Evolutionary conservation across 1,140 invertebrate genomes (phyloP), one percentile per base, ranked within the genome.

Genomic region (Drosophila parabipectinata): DNA sequence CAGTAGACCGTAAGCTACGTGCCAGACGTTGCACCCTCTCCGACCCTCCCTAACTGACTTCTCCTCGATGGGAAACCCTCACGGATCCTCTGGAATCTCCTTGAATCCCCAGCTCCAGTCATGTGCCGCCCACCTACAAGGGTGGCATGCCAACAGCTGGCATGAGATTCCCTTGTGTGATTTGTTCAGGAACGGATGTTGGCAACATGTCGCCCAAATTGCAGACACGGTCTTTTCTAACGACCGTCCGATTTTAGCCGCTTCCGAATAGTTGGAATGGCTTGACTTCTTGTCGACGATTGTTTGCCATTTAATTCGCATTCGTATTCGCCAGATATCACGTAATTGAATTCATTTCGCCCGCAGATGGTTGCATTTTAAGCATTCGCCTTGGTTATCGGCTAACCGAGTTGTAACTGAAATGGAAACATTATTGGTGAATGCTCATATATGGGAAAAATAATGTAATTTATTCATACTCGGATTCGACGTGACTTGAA

Each of bases 121-220:
- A 61, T 64, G 61, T 61, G 55, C 14, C 30, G 41, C 55, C 56
- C 24, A 56, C 26, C 48, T 26, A 47, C 56, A 62, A 39, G 57
- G 67, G 45, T 51, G 59, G 57, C 59, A 62, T 61, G 54, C 77
- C 77, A 51, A 52, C 76, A 66, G 69, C 73, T 77, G 57, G 53
- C 50, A 50, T 18, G 18, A 14, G 61, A 47, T 67, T 72, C 47
- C 61, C 64, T 66, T 77, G 55, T 67, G 75, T 63, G 61, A 82
- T 84, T 84, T 80, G 72, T 69, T 82, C 78, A 60, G 58, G 63
- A 87, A 82, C 82, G 82, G 82, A 85, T 85, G 78, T 81, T 73
- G 55, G 69, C 61, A 53, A 77, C 80, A 80, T 80, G 81, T 77
- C 63, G 67, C 72, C 62, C 69, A 57, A 77, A 62, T 56, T 51